phyloP scores from a whole-genome alignment of 2,797 vertebrate genomes.

The Chelonia mydas region DNA sequence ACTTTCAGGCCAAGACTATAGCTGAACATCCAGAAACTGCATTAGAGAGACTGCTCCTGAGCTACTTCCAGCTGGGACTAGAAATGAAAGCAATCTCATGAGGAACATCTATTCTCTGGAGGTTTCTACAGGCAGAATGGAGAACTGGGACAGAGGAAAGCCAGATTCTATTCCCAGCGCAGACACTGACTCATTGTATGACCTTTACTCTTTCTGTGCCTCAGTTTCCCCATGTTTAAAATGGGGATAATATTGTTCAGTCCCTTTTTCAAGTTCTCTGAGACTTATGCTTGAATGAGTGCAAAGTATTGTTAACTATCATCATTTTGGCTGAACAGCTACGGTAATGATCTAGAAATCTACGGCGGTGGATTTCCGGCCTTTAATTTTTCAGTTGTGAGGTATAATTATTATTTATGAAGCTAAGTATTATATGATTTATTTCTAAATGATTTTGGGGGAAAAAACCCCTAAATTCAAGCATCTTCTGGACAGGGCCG shows the following conservation, averaged over 20 bases:
- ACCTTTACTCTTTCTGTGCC: not conserved
- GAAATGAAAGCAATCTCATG: not conserved
- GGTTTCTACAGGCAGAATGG: not conserved
- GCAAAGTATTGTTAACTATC: not conserved
- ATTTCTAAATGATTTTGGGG: not conserved
- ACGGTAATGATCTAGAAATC: not conserved
- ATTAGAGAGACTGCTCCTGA: not conserved
- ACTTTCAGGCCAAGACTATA: not conserved
- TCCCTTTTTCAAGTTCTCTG: not conserved
- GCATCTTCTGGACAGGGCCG: not conserved
- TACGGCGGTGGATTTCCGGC: not conserved
- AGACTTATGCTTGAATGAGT: not conserved
- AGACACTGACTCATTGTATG: not conserved
- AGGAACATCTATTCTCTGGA: not conserved
- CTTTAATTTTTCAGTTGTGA: not conserved
- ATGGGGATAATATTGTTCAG: not conserved
- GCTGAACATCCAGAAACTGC: not conserved
- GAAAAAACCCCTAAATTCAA: not conserved
- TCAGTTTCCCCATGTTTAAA: not conserved
- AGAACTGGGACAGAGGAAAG: not conserved
- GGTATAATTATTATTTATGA: not conserved
- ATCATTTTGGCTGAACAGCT: not conserved
- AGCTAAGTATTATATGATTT: not conserved
- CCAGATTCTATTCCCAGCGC: not conserved
- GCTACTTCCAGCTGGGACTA: not conserved